phyloP scores from a whole-genome alignment of 1,140 invertebrate species.

The Caenorhabditis elegans region DNA sequence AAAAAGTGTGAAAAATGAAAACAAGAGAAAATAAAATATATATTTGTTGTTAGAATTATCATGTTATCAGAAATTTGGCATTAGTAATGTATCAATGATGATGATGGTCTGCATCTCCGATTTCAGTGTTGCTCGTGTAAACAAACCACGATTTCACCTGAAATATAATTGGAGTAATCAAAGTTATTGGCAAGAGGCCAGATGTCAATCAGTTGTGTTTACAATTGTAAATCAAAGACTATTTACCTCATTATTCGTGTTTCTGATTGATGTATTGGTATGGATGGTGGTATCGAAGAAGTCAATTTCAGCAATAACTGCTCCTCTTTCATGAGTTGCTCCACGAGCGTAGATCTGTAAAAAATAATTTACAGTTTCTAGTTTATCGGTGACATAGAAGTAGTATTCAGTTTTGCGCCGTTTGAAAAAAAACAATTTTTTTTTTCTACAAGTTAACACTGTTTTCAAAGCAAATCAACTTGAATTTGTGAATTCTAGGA shows the following conservation, averaged over 20 bases:
- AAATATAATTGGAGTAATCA: not conserved
- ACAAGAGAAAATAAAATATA: too few relatives aligned
- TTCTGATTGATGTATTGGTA: not conserved
- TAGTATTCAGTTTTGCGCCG: too few relatives aligned
- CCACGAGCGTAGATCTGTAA: not conserved
- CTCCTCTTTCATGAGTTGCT: not conserved
- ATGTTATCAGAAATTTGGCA: too few relatives aligned
- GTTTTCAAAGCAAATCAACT: too few relatives aligned
- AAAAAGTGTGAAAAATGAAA: too few relatives aligned
- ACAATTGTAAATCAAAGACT: not conserved
- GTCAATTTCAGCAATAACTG: conserved; percentile 11
- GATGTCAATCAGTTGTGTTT: not conserved
- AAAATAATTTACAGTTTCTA: too few relatives aligned
- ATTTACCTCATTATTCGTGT: conserved; percentile 13
- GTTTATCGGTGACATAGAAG: too few relatives aligned
- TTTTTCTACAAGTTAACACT: too few relatives aligned
- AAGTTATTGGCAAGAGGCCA: not conserved
- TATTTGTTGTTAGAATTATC: too few relatives aligned
- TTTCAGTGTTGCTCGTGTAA: conserved; percentile 22
- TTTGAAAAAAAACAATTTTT: too few relatives aligned
- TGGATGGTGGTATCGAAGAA: conserved; percentile 7
- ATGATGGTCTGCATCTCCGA: not conserved
- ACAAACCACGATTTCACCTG: conserved; percentile 29
- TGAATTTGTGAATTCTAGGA: too few relatives aligned
- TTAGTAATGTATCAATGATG: not conserved